Conservation (phyloP, 2,797 vertebrate species). For the Sparidentex hasta region DNA sequence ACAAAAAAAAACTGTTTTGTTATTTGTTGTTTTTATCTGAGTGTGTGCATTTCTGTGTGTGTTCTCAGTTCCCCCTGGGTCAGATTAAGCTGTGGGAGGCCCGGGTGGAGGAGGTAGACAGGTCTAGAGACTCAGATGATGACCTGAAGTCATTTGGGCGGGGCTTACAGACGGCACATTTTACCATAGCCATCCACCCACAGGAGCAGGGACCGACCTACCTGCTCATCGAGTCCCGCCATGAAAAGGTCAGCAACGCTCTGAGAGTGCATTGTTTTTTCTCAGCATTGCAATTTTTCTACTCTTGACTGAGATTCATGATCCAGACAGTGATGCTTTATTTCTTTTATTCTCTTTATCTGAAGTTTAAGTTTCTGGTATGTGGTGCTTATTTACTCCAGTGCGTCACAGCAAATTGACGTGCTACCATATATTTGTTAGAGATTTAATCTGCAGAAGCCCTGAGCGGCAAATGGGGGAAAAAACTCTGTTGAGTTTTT, state of each 20-base stretch:
- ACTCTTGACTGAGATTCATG: background rate
- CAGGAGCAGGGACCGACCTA: conserved; percentile 94
- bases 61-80: conserved; percentile 95
- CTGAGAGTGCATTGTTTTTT: background rate
- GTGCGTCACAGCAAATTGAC: no score
- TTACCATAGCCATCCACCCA: conserved; percentile 91
- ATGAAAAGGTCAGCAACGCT: conserved; percentile 89
- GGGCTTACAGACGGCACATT: conserved; percentile 87
- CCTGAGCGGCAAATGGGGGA: no score
- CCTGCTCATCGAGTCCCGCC: conserved; percentile 92
- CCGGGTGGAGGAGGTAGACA: conserved; percentile 93
- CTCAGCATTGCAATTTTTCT: background rate
- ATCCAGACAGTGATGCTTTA: background rate
- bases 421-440: no score
- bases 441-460: no score
- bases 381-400: no score
- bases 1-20: background rate
- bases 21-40: background rate
- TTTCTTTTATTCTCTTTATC: background rate
- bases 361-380: background rate
- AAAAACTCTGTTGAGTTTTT: no score
- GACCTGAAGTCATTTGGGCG: conserved; percentile 89
- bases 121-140: conserved; percentile 92
- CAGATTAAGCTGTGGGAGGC: conserved; percentile 97
- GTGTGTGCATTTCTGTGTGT: background rate